Percentiles rank a stretch among this genome's conserved stretches.
Conservation (phyloP, 2,113 vertebrate genomes). For the Eretmochelys imbricata region DNA sequence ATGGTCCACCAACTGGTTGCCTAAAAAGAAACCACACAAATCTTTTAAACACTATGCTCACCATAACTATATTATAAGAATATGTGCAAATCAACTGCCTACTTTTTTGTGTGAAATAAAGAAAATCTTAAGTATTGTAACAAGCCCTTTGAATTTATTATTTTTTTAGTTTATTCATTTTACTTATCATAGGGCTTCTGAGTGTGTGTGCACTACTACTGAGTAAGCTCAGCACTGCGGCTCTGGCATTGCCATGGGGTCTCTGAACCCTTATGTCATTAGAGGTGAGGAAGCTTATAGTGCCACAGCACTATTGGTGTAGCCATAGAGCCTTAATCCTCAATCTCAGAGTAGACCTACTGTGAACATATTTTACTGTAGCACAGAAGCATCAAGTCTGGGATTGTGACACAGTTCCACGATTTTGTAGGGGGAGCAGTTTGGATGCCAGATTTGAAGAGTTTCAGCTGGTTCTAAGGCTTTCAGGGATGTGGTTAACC, state of each 20-base stretch:
- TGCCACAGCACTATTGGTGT: not conserved
- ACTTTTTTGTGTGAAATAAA: not conserved
- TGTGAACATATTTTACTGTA: not conserved
- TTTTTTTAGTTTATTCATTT: not conserved
- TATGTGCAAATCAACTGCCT: not conserved
- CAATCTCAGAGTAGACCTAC: not conserved
- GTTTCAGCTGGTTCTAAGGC: not conserved
- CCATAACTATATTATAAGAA: not conserved
- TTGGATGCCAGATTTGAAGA: not conserved
- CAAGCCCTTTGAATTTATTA: not conserved
- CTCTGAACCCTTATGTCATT: not conserved
- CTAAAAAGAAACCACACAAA: constrained; percentile 44
- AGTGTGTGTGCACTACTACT: not conserved
- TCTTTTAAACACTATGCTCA: not conserved
- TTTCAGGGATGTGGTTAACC: not conserved
- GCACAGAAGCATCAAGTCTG: not conserved
- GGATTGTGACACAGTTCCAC: not conserved
- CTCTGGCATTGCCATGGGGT: not conserved
- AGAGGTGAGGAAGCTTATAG: not conserved
- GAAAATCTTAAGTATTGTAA: not conserved
- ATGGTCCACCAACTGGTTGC: constrained; percentile 58
- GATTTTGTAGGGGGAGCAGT: not conserved
- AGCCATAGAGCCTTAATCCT: not conserved
- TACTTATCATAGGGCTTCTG: not conserved
- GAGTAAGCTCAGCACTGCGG: not conserved